A percentile compares a stretch with the other conserved stretches of the same genome.
phyloP scores from a whole-genome alignment of 2,888 invertebrate species.

The Hydraecia micacea region DNA sequence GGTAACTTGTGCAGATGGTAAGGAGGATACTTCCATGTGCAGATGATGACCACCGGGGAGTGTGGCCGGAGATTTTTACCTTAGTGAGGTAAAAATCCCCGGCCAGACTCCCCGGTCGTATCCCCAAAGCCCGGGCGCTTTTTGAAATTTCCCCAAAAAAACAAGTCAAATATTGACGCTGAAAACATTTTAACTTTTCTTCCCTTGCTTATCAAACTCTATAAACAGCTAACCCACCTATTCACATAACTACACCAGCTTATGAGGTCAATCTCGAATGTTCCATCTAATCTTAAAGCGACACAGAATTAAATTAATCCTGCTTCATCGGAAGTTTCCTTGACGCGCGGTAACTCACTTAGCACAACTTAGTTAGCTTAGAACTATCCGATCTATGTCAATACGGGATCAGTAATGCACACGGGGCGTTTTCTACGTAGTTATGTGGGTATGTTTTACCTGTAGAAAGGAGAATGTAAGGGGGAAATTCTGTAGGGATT shows the following conservation, averaged over 20 bases:
- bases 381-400: slow-evolving; percentile 29
- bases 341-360: slow-evolving; percentile 44
- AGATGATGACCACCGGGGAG: too few species aligned
- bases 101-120: too few species aligned
- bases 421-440: not conserved
- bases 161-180: not conserved
- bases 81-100: too few species aligned
- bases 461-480: not conserved
- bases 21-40: too few species aligned
- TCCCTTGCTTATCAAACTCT: not conserved
- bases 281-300: slow-evolving; percentile 43
- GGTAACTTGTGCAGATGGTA: too few species aligned
- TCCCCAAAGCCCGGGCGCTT: too few species aligned
- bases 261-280: slow-evolving; percentile 24
- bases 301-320: slow-evolving; percentile 47
- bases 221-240: not conserved
- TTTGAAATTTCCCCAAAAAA: too few species aligned
- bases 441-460: not conserved
- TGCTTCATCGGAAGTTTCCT: slow-evolving; percentile 54
- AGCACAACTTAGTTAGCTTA: slow-evolving; percentile 47
- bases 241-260: not conserved
- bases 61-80: too few species aligned
- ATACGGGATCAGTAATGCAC: slow-evolving; percentile 27
- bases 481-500: not conserved
- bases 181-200: not conserved